Evolutionary conservation across 2,113 vertebrate genomes (phyloP).

Genomic region (Empidonax traillii): DNA sequence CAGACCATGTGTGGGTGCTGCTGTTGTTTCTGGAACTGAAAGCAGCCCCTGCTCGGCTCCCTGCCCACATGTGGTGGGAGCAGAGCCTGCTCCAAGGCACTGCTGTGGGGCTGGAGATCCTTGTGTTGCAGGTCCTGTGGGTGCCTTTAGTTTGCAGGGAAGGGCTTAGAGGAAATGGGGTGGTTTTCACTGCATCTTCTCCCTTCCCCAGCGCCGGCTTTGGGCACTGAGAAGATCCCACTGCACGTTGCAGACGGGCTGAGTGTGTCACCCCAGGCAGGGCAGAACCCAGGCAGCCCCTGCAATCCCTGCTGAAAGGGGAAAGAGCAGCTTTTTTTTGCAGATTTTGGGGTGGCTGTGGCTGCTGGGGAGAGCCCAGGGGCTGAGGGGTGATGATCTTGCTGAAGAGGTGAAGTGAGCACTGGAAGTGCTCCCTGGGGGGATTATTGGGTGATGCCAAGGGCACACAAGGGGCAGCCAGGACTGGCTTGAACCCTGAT

Average conservation of each 20-base stretch:
- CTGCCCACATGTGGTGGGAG: neutral
- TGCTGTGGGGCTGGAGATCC: neutral
- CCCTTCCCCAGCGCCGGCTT: neutral
- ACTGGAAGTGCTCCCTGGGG: neutral
- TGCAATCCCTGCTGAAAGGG: neutral
- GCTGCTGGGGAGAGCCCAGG: accelerated
- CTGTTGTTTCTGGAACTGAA: neutral
- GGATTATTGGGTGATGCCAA: neutral
- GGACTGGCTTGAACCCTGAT: neutral
- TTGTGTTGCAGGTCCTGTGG: neutral
- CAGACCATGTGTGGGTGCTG: neutral
- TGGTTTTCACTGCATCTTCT: neutral
- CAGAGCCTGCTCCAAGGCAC: neutral
- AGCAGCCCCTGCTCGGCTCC: neutral
- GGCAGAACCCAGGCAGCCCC: neutral
- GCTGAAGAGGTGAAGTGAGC: neutral
- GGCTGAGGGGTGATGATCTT: neutral
- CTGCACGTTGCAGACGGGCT: neutral
- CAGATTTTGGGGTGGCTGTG: neutral
- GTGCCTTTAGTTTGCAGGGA: neutral
- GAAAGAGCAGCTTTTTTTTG: neutral
- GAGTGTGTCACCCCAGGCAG: neutral
- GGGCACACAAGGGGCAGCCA: neutral
- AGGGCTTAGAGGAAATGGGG: no score
- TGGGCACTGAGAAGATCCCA: neutral